A percentile compares a stretch with the other conserved stretches of the same genome.
Conservation (phyloP, 2,113 vertebrate genomes). For the Bungarus multicinctus region DNA sequence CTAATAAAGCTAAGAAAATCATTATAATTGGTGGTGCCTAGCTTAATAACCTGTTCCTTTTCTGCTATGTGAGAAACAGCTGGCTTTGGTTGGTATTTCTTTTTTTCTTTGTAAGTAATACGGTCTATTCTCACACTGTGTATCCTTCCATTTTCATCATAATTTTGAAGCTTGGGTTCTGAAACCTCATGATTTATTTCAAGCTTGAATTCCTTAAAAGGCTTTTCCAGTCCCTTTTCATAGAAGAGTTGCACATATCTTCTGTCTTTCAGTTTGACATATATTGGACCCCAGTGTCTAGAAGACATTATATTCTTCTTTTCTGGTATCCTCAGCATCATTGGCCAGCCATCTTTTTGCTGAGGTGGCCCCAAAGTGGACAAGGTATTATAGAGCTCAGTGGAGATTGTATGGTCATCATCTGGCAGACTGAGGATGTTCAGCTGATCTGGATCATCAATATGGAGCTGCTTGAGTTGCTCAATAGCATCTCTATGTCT, state of each 20-base stretch:
- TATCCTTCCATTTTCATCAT: constrained; percentile 82
- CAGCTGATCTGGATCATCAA: constrained; percentile 74
- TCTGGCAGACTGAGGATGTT: constrained; percentile 66
- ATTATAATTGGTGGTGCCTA: constrained; percentile 81
- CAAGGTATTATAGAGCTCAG: constrained; percentile 53
- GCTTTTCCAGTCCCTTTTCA: constrained; percentile 85
- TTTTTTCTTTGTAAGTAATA: constrained; percentile 83
- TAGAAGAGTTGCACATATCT: constrained; percentile 83
- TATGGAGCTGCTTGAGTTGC: constrained; percentile 77
- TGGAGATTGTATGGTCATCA: constrained; percentile 70
- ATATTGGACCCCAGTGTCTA: constrained; percentile 92
- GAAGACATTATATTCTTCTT: constrained; percentile 95
- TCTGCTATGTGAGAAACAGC: constrained; percentile 76
- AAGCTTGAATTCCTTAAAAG: constrained; percentile 82
- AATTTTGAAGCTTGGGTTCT: constrained; percentile 84
- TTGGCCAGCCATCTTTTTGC: constrained; percentile 81
- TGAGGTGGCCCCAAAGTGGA: constrained; percentile 61
- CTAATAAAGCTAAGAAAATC: constrained; percentile 83
- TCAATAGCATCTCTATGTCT: constrained; percentile 71
- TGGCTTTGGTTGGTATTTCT: constrained; percentile 84
- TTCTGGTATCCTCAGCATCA: constrained; percentile 91
- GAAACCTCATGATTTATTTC: constrained; percentile 81
- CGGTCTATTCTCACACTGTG: constrained; percentile 83
- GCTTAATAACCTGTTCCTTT: constrained; percentile 82
- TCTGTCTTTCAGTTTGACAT: constrained; percentile 73